These are phyloP conservation scores for Sandelia bainsii DNA, from an alignment of 2,797 vertebrate species.

Conservation along the genomic window DNA sequence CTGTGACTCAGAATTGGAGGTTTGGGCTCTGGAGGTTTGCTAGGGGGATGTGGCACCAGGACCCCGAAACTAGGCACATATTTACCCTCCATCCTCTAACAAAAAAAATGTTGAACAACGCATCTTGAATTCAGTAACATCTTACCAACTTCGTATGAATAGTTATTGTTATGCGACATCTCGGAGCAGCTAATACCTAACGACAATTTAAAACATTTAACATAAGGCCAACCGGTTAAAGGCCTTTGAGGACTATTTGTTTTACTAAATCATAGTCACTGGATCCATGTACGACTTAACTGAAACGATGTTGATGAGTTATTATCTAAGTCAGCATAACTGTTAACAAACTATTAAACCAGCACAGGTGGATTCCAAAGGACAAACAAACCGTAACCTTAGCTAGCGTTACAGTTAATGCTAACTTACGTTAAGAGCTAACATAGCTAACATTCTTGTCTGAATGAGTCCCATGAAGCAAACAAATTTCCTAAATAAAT, in stretches of 20 bases:
- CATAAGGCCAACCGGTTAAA: too few species aligned
- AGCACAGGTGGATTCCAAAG: background rate
- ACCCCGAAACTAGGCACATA: slow-evolving; percentile 18
- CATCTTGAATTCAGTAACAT: background rate
- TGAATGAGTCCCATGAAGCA: background rate
- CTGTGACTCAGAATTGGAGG: slow-evolving; percentile 16
- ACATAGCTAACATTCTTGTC: background rate
- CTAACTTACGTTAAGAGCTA: background rate
- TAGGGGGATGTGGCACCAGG: slow-evolving; percentile 61
- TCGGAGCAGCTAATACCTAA: too few species aligned
- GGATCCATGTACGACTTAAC: too few species aligned
- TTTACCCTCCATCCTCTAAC: slow-evolving; percentile 64
- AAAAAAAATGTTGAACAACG: background rate
- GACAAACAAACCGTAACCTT: background rate
- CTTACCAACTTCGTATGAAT: background rate
- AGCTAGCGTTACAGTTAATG: background rate
- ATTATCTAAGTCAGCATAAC: too few species aligned
- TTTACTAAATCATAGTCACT: too few species aligned
- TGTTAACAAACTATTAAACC: background rate
- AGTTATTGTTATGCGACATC: background rate
- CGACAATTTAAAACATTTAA: too few species aligned
- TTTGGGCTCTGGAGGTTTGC: slow-evolving; percentile 32
- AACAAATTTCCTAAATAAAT: background rate
- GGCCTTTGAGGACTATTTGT: too few species aligned
- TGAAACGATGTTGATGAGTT: too few species aligned